phyloP scores from a whole-genome alignment of 2,888 invertebrate species.

The Stenodema calcarata region DNA sequence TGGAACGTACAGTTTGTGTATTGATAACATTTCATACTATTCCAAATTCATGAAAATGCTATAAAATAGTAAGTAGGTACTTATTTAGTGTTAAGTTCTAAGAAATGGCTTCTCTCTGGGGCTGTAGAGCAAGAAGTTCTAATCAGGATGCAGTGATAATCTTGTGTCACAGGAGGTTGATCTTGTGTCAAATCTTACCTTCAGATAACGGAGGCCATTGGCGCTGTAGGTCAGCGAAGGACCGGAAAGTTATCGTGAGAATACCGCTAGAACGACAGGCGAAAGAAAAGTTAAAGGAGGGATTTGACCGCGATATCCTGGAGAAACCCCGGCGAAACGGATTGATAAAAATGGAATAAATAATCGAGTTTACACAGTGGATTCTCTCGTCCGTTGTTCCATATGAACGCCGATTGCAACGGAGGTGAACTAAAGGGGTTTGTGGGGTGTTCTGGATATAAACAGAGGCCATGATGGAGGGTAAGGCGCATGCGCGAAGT shows the following conservation, averaged over 20 bases:
- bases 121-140: too few species aligned
- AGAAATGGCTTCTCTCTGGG: too few species aligned
- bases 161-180: not conserved
- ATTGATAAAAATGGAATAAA: not conserved
- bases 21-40: too few species aligned
- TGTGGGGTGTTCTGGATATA: not conserved
- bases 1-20: too few species aligned
- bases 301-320: not conserved
- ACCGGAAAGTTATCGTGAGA: not conserved
- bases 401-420: not conserved
- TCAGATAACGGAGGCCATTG: conserved; percentile 9
- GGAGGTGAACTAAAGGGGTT: not conserved
- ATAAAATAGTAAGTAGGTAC: too few species aligned
- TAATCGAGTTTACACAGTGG: not conserved
- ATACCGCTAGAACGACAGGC: not conserved
- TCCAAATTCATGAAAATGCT: too few species aligned
- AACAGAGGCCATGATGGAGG: conserved; percentile 21
- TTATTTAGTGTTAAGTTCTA: too few species aligned
- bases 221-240: not conserved
- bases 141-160: too few species aligned
- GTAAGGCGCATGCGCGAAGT: not conserved
- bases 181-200: not conserved
- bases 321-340: not conserved
- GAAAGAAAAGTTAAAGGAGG: not conserved
- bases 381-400: not conserved